Percentiles rank a stretch among this genome's conserved stretches.
These are phyloP conservation scores for Entelurus aequoreus DNA, from an alignment of 2,113 vertebrate species.

Conservation along the genomic window DNA sequence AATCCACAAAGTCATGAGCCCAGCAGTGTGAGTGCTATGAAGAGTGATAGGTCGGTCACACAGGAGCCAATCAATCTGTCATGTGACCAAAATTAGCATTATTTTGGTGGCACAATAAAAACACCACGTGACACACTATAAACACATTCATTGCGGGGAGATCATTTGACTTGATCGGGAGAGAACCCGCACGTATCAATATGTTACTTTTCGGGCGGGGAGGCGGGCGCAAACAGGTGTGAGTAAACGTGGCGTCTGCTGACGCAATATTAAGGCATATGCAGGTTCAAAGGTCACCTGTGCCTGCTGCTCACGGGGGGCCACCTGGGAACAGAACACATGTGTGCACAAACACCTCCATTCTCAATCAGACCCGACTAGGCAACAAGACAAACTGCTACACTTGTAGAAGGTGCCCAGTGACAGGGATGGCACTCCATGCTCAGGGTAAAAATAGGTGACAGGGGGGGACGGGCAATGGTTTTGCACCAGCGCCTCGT, in stretches of 20 bases:
- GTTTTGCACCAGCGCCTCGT: too few species aligned
- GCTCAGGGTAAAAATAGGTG: too few species aligned
- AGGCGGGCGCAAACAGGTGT: slow-evolving; percentile 44
- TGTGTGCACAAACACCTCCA: not conserved
- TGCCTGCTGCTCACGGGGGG: slow-evolving; percentile 49
- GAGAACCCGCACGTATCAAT: slow-evolving; percentile 3
- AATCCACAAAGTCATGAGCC: too few species aligned
- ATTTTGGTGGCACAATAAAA: too few species aligned
- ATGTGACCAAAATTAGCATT: too few species aligned
- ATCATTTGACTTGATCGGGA: slow-evolving; percentile 19
- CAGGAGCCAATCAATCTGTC: too few species aligned
- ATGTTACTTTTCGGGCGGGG: not conserved
- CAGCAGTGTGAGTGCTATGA: too few species aligned
- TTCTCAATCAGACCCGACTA: not conserved
- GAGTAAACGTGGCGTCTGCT: slow-evolving; percentile 26
- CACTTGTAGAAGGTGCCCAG: not conserved
- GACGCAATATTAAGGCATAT: slow-evolving; percentile 54
- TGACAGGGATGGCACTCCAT: not conserved
- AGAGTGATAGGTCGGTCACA: too few species aligned
- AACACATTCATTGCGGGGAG: slow-evolving; percentile 15
- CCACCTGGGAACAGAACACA: slow-evolving; percentile 41
- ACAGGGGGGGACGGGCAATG: too few species aligned
- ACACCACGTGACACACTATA: not conserved
- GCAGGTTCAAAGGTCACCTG: slow-evolving; percentile 57
- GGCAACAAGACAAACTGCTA: not conserved